Evolutionary conservation across 2,797 vertebrate species (phyloP).

Genomic region (Pangasius macronema): DNA sequence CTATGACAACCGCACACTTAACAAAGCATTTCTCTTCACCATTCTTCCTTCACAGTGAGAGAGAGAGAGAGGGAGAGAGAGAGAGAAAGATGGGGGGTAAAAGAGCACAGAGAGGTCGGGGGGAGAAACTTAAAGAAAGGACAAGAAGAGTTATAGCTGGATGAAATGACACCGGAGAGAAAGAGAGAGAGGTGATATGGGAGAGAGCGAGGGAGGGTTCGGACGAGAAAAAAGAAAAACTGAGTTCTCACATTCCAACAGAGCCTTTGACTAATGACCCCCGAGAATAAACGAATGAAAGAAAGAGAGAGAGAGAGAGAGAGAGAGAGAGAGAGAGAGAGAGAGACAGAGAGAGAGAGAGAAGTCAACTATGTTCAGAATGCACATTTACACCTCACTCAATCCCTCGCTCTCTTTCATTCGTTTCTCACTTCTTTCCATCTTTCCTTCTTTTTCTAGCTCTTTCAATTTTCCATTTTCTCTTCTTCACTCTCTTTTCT

Average conservation of each 20-base stretch:
- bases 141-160: slow-evolving; percentile 70
- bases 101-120: slow-evolving; percentile 43
- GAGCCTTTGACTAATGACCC: slow-evolving; percentile 65
- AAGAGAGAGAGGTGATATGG: slow-evolving; percentile 34
- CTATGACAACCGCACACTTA: slow-evolving; percentile 83
- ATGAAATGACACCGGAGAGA: slow-evolving; percentile 60
- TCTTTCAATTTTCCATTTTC: neutral
- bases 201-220: slow-evolving; percentile 22
- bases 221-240: slow-evolving; percentile 21
- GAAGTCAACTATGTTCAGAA: slow-evolving; percentile 15
- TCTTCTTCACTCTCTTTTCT: neutral
- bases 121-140: slow-evolving; percentile 69
- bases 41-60: slow-evolving; percentile 73
- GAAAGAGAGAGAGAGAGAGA: slow-evolving; percentile 40
- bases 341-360: neutral
- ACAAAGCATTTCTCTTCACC: slow-evolving; percentile 88
- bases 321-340: neutral
- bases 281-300: slow-evolving; percentile 36
- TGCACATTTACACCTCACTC: neutral
- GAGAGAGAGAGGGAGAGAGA: slow-evolving; percentile 26
- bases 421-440: too few species aligned
- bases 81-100: slow-evolving; percentile 31
- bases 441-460: too few species aligned
- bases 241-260: slow-evolving; percentile 64
- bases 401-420: neutral